Percentiles rank a stretch among this genome's conserved stretches.
These are phyloP conservation scores for Cydia strobilella DNA, from an alignment of 1,140 invertebrate genomes.

Conservation along the genomic window DNA sequence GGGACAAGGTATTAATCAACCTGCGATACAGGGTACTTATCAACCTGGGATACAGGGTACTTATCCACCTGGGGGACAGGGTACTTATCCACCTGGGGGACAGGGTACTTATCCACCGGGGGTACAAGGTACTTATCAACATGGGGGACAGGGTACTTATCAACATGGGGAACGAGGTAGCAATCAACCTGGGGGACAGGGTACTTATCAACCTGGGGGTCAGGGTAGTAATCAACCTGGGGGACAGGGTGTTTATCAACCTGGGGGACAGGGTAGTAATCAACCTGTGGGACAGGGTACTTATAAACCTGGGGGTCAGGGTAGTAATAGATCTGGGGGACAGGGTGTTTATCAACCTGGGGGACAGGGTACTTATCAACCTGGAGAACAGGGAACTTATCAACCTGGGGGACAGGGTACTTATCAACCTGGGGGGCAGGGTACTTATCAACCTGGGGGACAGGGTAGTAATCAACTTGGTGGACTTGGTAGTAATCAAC, in stretches of 20 bases:
- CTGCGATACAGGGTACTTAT: no score
- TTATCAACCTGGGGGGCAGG: no score
- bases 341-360: conserved; percentile 32
- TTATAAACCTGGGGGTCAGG: background rate
- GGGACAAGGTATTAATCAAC: conserved; percentile 32
- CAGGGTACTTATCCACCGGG: background rate
- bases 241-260: background rate
- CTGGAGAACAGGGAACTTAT: background rate
- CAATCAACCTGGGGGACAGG: background rate
- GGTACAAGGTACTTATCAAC: background rate
- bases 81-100: background rate
- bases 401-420: no score
- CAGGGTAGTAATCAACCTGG: background rate
- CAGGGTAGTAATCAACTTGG: background rate
- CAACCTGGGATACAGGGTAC: no score
- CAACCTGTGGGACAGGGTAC: conserved; percentile 37
- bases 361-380: conserved; percentile 35
- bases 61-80: background rate
- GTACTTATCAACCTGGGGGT: background rate
- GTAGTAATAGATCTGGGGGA: background rate
- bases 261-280: background rate
- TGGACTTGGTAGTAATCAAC: background rate
- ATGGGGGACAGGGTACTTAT: background rate
- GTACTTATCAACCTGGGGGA: background rate
- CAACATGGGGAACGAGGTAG: background rate